Evolutionary conservation across 2,888 invertebrate genomes (phyloP).

Genomic region (Perithous albicinctus): DNA sequence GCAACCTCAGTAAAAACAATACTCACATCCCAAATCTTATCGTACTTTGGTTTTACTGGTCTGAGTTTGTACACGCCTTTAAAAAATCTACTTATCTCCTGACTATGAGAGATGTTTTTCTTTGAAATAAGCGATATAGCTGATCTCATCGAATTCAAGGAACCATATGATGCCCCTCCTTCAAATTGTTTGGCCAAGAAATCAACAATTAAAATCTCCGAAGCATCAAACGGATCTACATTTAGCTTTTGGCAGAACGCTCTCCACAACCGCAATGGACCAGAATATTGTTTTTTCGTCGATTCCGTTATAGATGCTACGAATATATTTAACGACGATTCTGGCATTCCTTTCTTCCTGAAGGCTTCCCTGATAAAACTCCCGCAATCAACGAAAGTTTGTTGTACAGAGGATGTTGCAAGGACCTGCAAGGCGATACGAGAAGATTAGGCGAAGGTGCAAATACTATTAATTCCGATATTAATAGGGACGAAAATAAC

Average conservation of each 20-base stretch:
- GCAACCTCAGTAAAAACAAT: conserved; percentile 5
- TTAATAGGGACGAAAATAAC: conserved; percentile 57
- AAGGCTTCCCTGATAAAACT: conserved; percentile 57
- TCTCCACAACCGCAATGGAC: conserved; percentile 25
- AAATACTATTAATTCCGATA: conserved; percentile 63
- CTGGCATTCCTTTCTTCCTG: conserved; percentile 15
- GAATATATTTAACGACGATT: conserved; percentile 29
- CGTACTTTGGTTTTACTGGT: conserved; percentile 66
- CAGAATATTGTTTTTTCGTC: conserved; percentile 43
- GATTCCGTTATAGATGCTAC: conserved; percentile 45
- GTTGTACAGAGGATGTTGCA: conserved; percentile 66
- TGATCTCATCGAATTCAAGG: conserved; percentile 70
- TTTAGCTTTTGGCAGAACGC: neutral
- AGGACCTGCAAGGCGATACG: too few species aligned
- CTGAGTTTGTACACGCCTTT: conserved; percentile 65
- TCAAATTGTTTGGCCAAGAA: conserved; percentile 1
- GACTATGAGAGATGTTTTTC: too few species aligned
- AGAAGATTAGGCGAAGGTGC: too few species aligned
- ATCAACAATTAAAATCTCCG: too few species aligned
- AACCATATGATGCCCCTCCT: conserved; percentile 57
- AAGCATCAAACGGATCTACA: neutral
- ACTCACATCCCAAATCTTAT: conserved; percentile 72
- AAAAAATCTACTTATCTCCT: conserved; percentile 67
- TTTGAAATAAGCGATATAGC: conserved; percentile 71
- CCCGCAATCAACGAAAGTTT: conserved; percentile 71